phyloP scores from a whole-genome alignment of 2,888 invertebrate species.

The Priocnemis perturbator region DNA sequence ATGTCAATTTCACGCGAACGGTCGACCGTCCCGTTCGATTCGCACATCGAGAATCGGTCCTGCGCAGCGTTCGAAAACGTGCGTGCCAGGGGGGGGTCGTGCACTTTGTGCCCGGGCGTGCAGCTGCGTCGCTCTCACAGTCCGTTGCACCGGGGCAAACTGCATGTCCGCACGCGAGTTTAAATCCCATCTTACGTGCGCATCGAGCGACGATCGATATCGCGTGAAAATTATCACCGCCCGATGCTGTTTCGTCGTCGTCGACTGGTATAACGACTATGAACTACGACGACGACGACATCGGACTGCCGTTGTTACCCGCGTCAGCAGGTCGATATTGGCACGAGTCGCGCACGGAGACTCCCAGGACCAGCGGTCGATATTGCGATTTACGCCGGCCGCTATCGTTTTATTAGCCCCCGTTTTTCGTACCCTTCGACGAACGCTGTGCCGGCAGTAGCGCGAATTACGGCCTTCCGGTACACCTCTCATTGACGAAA shows the following conservation, averaged over 20 bases:
- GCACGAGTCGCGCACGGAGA: not conserved
- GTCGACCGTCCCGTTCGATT: no score
- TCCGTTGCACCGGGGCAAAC: conserved; percentile 39
- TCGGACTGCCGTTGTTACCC: not conserved
- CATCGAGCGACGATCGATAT: conserved; percentile 37
- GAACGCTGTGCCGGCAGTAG: no score
- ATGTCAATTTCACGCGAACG: no score
- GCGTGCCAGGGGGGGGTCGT: conserved; percentile 21
- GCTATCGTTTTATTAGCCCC: no score
- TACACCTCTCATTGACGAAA: no score
- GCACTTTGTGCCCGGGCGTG: conserved; percentile 34
- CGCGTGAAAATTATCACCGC: conserved; percentile 35
- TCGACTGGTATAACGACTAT: conserved; percentile 5
- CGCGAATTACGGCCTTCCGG: no score
- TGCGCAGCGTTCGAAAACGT: not conserved
- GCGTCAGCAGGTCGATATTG: conserved; percentile 5
- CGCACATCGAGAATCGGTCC: no score
- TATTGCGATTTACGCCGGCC: no score
- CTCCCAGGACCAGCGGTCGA: no score
- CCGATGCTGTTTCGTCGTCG: conserved; percentile 28
- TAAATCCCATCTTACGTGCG: conserved; percentile 45
- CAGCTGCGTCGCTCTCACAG: conserved; percentile 44
- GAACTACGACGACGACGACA: conserved; percentile 2
- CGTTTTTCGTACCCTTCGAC: no score
- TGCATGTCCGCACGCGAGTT: conserved; percentile 42